Evolutionary conservation across 2,113 vertebrate genomes (phyloP).

Genomic region (Triplophysa rosa): DNA sequence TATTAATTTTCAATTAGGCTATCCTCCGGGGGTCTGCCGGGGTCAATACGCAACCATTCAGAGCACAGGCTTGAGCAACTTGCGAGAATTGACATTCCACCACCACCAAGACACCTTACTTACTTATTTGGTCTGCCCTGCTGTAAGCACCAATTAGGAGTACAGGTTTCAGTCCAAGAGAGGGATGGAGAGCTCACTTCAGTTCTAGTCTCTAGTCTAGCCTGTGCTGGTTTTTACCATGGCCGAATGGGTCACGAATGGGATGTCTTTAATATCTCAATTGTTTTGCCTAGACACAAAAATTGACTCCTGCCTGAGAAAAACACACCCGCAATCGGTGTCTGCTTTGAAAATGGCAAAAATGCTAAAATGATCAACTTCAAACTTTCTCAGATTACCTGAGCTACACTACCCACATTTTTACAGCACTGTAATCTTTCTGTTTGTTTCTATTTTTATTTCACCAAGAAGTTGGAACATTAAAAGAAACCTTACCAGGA

Average conservation of each 20-base stretch:
- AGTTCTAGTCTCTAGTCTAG: neutral
- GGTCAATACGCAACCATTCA: slow-evolving; percentile 95
- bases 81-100: slow-evolving; percentile 81
- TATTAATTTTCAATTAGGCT: slow-evolving; percentile 99
- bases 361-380: no score
- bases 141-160: slow-evolving; percentile 80
- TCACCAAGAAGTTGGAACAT: neutral
- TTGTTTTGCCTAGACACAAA: neutral
- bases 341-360: no score
- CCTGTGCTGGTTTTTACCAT: neutral
- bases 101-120: slow-evolving; percentile 81
- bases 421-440: neutral
- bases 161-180: slow-evolving; percentile 71
- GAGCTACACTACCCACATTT: neutral
- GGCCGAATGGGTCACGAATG: neutral
- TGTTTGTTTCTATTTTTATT: neutral
- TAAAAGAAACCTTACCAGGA: neutral
- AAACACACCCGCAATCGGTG: neutral
- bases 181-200: slow-evolving; percentile 70
- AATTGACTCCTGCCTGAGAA: neutral
- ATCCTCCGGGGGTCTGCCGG: slow-evolving; percentile 92
- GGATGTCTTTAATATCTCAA: neutral
- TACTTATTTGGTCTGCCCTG: slow-evolving; percentile 81
- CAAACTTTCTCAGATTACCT: neutral
- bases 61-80: slow-evolving; percentile 81